Percentiles rank a stretch among this genome's conserved stretches.
Evolutionary conservation across 1,140 invertebrate genomes (phyloP).

Genomic region (Brachionus sp.): DNA sequence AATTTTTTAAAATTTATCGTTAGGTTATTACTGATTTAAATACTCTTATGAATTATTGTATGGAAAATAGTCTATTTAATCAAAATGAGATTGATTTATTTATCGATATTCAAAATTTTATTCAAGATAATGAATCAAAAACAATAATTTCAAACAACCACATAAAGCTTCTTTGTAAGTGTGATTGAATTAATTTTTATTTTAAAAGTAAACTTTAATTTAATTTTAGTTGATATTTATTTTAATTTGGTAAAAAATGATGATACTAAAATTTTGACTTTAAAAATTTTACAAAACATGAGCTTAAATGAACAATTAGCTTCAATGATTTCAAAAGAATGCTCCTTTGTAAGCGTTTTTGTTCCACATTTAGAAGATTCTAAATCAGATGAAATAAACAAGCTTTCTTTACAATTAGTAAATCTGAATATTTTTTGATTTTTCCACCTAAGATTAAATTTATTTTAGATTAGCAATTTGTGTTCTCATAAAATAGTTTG

Average conservation of each 20-base stretch:
- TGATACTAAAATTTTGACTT: not conserved
- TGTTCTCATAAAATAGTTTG: not conserved
- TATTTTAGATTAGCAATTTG: slow-evolving; percentile 27
- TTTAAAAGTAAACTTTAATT: not conserved
- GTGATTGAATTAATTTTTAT: not conserved
- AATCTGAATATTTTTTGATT: not conserved
- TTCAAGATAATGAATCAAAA: not conserved
- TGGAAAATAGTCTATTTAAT: not conserved
- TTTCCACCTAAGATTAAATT: too few relatives aligned
- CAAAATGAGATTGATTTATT: slow-evolving; percentile 9
- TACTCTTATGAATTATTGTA: not conserved
- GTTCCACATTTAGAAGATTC: slow-evolving; percentile 3
- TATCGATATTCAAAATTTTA: slow-evolving; percentile 24
- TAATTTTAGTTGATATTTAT: slow-evolving; percentile 3
- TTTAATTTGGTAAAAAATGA: slow-evolving; percentile 16
- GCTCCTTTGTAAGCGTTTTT: slow-evolving; percentile 16
- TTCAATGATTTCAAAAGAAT: not conserved
- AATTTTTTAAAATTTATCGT: not conserved
- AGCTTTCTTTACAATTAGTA: not conserved
- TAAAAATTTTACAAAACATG: slow-evolving; percentile 10
- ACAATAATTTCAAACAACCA: not conserved
- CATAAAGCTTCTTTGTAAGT: not conserved
- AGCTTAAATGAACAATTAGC: slow-evolving; percentile 1
- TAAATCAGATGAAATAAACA: not conserved
- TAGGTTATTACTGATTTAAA: not conserved